Base-by-base conservation (phyloP, 2,797 vertebrate genomes). In the Sus cebifrons region DNA sequence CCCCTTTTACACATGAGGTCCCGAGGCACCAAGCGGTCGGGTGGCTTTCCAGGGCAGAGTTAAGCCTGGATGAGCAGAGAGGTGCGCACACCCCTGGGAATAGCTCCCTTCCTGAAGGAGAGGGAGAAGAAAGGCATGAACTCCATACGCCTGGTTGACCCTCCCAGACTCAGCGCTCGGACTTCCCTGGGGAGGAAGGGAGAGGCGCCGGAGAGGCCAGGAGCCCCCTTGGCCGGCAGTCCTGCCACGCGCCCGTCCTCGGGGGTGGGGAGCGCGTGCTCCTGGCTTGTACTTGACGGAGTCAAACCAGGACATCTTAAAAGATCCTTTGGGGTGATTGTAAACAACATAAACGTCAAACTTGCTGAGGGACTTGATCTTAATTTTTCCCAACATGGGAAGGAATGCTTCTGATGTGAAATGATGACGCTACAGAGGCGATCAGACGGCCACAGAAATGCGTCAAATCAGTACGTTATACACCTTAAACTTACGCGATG, bases 81-180 rank as follows among this genome's bases (percentile, higher is more conserved):
- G 1, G 32, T 27, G 15, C 16, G 27, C 52, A 56, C 20, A 40
- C 8, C 29, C 54, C 70, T 11, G 13, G 8, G 16, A 14, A 32
- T 9, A 25, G 62, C 67, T 71, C 81, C 25, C 29, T n/a, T 32
- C 79, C 71, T 17, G 13, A 79, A n/a, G 5, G 14, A 90, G 67
- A 77, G 64, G 27, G 15, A 8, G 32, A 68, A 32, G 74, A 17
- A 71, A 44, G 54, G 77, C 17, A n/a, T 36, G 44, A 32, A 29
- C 56, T 40, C 4, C 0, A 0, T 10, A 40, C 0, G 14, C 32
- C 5, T 67, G 27, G 20, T 56, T 70, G 40, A 7, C 20, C 23
- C 40, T 49, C 67, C 11, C 36, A 40, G 16, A 49, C 5, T 11
- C 71, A 73, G 78, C 0, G 1, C 40, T 27, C 71, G 49, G 81